A percentile compares a stretch with the other conserved stretches of the same genome.
Conservation (phyloP, 2,797 vertebrate genomes). For the Sandelia bainsii region DNA sequence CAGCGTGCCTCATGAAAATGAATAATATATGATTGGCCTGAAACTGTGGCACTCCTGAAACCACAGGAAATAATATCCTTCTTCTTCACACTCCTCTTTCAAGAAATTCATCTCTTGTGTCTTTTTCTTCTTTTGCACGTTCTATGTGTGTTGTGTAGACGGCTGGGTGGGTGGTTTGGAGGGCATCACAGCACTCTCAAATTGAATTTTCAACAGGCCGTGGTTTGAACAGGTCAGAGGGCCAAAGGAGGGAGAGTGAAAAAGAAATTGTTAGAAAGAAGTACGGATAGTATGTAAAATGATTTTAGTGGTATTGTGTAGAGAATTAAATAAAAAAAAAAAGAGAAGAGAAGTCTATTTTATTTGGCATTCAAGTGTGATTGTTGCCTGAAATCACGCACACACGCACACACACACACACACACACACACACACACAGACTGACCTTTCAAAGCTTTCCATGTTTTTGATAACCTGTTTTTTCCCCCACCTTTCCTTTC, state of each 20-base stretch:
- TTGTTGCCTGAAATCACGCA: slow-evolving; percentile 19
- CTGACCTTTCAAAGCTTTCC: slow-evolving; percentile 71
- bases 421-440: slow-evolving; percentile 30
- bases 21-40: slow-evolving; percentile 72
- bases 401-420: slow-evolving; percentile 20
- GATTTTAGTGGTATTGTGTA: slow-evolving; percentile 16
- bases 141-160: slow-evolving; percentile 8
- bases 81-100: slow-evolving; percentile 43
- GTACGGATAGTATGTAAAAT: slow-evolving; percentile 8
- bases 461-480: slow-evolving; percentile 47
- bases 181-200: slow-evolving; percentile 45
- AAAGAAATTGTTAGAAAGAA: slow-evolving; percentile 25
- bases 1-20: slow-evolving; percentile 63
- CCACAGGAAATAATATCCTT: slow-evolving; percentile 61
- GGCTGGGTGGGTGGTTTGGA: slow-evolving; percentile 9
- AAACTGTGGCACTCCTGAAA: slow-evolving; percentile 58
- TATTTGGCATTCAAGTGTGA: slow-evolving; percentile 62
- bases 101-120: background rate
- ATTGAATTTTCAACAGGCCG: slow-evolving; percentile 63
- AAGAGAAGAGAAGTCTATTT: slow-evolving; percentile 34
- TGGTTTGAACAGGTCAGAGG: slow-evolving; percentile 54
- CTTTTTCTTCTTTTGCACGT: slow-evolving; percentile 31
- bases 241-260: slow-evolving; percentile 11
- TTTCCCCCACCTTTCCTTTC: slow-evolving; percentile 38
- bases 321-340: slow-evolving; percentile 21